These are phyloP conservation scores for Lycorma delicatula DNA, from an alignment of 1,140 invertebrate species.

Conservation along the genomic window DNA sequence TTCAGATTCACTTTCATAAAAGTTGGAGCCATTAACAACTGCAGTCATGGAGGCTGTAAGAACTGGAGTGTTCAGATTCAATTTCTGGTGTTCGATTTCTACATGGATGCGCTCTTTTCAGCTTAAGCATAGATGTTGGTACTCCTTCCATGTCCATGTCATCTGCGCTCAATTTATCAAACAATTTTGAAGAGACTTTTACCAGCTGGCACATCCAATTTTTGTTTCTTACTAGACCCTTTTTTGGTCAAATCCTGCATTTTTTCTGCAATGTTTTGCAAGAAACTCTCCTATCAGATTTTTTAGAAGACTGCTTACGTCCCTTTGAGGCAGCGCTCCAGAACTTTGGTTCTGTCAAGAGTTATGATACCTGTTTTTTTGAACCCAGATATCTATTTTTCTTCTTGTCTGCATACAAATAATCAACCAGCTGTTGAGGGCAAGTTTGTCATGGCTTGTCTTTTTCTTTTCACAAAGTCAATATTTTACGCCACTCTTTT, in stretches of 20 bases:
- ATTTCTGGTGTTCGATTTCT: too few species aligned
- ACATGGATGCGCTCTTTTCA: neutral
- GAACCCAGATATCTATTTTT: neutral
- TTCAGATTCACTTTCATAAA: neutral
- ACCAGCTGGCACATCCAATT: conserved; percentile 4
- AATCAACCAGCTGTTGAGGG: neutral
- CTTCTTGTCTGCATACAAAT: neutral
- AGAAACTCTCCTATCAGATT: conserved; percentile 4
- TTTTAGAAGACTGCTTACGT: neutral
- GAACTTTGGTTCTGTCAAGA: neutral
- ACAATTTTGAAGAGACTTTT: conserved; percentile 1
- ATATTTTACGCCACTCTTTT: conserved; percentile 35
- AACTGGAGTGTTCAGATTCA: neutral
- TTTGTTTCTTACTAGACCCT: neutral
- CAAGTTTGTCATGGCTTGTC: neutral
- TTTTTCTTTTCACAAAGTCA: conserved; percentile 7
- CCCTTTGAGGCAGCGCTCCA: neutral
- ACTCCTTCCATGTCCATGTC: neutral
- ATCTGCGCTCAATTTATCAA: neutral
- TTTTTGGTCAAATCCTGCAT: neutral
- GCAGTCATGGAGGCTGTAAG: neutral
- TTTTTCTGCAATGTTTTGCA: neutral
- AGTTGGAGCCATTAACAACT: neutral
- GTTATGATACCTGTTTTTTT: neutral
- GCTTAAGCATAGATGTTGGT: neutral